Conservation (phyloP, 2,797 vertebrate species). For the Microctenopoma steveboyesi region DNA sequence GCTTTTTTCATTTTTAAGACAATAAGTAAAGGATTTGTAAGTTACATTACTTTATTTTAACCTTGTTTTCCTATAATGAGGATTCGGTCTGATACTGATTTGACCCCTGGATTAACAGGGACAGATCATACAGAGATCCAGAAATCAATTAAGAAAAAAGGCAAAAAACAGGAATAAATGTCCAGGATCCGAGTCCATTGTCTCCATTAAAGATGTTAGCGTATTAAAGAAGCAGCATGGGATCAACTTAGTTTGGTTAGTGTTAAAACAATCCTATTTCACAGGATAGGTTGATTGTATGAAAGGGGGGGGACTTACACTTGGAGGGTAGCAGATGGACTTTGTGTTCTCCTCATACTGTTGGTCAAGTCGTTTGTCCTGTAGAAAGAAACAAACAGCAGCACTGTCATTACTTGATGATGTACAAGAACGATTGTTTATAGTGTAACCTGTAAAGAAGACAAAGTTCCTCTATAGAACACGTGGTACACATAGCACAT, state of each 20-base stretch:
- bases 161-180: not conserved
- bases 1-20: not conserved
- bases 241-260: slow-evolving; percentile 64
- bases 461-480: not conserved
- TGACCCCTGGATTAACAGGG: not conserved
- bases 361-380: slow-evolving; percentile 97
- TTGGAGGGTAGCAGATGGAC: slow-evolving; percentile 85
- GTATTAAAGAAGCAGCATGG: slow-evolving; percentile 17
- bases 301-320: slow-evolving; percentile 86
- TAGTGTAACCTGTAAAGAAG: not conserved
- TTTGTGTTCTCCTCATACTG: slow-evolving; percentile 93
- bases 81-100: not conserved
- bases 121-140: not conserved
- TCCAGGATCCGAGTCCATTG: slow-evolving; percentile 1
- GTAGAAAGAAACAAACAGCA: slow-evolving; percentile 33
- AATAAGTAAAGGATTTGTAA: not conserved
- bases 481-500: not conserved
- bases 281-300: not conserved
- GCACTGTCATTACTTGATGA: not conserved
- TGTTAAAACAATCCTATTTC: slow-evolving; percentile 48
- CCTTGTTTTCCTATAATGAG: not conserved
- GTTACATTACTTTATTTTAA: slow-evolving; percentile 1
- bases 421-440: not conserved
- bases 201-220: slow-evolving; percentile 37
- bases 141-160: not conserved